Evolutionary conservation across 2,797 vertebrate genomes (phyloP).

Genomic region (Hypotaenidia philippensis): DNA sequence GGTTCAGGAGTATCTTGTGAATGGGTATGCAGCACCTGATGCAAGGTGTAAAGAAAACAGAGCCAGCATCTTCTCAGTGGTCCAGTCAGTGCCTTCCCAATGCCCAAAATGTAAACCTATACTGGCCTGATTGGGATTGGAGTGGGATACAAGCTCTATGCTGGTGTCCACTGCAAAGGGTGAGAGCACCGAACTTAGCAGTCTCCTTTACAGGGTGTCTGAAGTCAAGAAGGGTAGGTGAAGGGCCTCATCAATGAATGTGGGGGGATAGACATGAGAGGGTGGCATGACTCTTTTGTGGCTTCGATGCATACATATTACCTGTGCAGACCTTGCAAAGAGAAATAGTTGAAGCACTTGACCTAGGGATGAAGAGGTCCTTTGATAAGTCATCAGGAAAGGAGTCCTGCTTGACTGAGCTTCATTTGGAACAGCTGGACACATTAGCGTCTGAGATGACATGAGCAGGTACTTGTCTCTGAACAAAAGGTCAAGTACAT

Average conservation of each 20-base stretch:
- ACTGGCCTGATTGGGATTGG: background rate
- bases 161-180: too few species aligned
- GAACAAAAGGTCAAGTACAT: background rate
- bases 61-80: background rate
- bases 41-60: background rate
- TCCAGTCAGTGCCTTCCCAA: background rate
- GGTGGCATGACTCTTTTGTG: background rate
- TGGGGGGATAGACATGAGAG: background rate
- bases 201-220: background rate
- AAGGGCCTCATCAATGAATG: background rate
- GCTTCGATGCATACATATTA: fast-evolving
- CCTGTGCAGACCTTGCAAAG: background rate
- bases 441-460: background rate
- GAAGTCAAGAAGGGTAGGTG: background rate
- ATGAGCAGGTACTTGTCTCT: background rate
- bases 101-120: background rate
- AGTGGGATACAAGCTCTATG: background rate
- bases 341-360: background rate
- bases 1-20: background rate
- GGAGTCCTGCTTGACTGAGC: background rate
- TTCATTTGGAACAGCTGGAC: background rate
- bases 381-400: background rate
- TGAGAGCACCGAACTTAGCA: background rate
- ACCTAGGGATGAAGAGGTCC: background rate
- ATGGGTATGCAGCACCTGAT: background rate